A percentile compares a stretch with the other conserved stretches of the same genome.
Evolutionary conservation across 2,113 vertebrate genomes (phyloP).

Genomic region (Chaetorhynchus papuensis): DNA sequence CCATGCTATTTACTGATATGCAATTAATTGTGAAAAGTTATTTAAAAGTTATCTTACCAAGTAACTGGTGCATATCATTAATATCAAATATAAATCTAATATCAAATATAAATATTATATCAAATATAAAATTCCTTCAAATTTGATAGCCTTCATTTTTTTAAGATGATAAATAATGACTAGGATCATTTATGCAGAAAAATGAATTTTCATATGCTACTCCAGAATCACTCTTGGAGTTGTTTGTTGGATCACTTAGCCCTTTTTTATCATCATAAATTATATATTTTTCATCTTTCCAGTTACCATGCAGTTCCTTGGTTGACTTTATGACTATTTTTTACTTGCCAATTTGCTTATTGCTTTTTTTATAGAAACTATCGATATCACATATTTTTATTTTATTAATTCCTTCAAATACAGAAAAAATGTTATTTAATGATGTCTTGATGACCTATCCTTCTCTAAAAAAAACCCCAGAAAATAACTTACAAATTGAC

Average conservation of each 20-base stretch:
- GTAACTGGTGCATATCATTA: not conserved
- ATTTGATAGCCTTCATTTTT: not conserved
- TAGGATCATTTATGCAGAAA: not conserved
- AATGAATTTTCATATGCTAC: not conserved
- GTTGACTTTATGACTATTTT: not conserved
- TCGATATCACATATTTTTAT: not conserved
- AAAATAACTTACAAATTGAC: not conserved
- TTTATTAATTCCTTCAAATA: not conserved
- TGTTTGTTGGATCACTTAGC: not conserved
- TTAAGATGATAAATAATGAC: not conserved
- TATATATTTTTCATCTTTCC: not conserved
- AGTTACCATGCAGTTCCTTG: not conserved
- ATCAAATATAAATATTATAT: not conserved
- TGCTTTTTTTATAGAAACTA: not conserved
- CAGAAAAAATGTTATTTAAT: not conserved
- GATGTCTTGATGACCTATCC: not conserved
- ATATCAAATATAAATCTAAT: not conserved
- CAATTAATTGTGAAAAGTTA: not conserved
- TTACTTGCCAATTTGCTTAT: not conserved
- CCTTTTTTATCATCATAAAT: not conserved
- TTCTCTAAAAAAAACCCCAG: not conserved
- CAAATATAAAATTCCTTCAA: not conserved
- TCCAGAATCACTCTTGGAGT: not conserved
- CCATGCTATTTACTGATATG: not conserved
- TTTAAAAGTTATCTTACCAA: not conserved